A percentile compares a stretch with the other conserved stretches of the same genome.
phyloP scores from a whole-genome alignment of 2,113 vertebrate species.

The Myotis brandtii region DNA sequence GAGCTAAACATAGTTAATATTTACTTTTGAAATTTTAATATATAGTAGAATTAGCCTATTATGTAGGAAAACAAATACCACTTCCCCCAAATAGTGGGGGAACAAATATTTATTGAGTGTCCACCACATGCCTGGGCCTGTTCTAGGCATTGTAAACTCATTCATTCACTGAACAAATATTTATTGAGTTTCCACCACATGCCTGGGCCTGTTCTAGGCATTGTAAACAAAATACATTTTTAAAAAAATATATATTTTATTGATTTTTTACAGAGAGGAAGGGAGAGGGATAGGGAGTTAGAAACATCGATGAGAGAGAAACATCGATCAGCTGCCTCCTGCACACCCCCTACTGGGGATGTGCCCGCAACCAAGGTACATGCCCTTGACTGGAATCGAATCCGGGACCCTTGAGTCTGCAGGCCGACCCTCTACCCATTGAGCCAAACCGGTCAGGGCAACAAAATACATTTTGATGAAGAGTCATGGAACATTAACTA shows the following conservation, averaged over 20 bases:
- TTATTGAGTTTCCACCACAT: neutral
- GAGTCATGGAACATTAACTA: neutral
- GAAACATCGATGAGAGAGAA: too few relatives aligned
- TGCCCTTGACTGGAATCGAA: too few relatives aligned
- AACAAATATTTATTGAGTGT: slow-evolving; percentile 21
- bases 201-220: neutral
- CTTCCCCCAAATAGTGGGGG: neutral
- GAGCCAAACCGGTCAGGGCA: neutral
- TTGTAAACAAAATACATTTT: neutral
- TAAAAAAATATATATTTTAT: too few relatives aligned
- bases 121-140: neutral
- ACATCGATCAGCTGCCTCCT: too few relatives aligned
- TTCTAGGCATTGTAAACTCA: neutral
- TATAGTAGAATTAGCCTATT: neutral
- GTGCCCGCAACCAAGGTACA: too few relatives aligned
- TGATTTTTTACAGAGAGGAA: too few relatives aligned
- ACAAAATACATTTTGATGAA: neutral
- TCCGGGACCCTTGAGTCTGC: too few relatives aligned
- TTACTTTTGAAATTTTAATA: neutral
- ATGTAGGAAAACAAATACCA: neutral
- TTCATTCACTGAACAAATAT: neutral
- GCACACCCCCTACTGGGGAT: too few relatives aligned
- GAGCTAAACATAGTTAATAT: neutral
- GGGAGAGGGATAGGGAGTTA: too few relatives aligned
- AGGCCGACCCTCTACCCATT: too few relatives aligned